Conservation (phyloP, 2,888 invertebrate species). For the Aphodius granarius region DNA sequence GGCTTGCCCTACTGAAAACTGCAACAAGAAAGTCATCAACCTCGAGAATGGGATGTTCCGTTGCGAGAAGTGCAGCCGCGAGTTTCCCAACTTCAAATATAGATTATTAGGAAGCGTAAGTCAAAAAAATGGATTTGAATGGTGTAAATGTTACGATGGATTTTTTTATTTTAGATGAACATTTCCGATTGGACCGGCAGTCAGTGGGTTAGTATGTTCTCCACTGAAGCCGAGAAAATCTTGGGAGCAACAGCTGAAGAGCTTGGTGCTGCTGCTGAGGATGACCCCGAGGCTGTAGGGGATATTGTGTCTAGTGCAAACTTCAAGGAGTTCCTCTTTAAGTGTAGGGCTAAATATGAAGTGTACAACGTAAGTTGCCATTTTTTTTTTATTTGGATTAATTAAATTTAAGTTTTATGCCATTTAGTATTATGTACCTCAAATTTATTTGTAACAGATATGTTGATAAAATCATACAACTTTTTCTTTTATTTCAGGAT, state of each 20-base stretch:
- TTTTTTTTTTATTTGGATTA: neutral
- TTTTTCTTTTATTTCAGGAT: slow-evolving; percentile 62
- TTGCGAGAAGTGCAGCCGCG: slow-evolving; percentile 93
- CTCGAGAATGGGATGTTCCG: slow-evolving; percentile 84
- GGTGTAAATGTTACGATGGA: slow-evolving; percentile 6
- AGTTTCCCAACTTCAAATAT: slow-evolving; percentile 84
- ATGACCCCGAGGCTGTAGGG: slow-evolving; percentile 67
- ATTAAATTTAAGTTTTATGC: too few species aligned
- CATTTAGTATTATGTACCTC: too few species aligned
- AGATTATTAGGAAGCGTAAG: slow-evolving; percentile 79
- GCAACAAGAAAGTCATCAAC: slow-evolving; percentile 95
- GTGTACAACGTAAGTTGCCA: slow-evolving; percentile 76
- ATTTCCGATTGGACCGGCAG: slow-evolving; percentile 86
- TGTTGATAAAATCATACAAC: slow-evolving; percentile 50
- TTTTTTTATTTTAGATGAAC: slow-evolving; percentile 64
- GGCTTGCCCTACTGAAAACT: slow-evolving; percentile 85
- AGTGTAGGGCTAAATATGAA: slow-evolving; percentile 87
- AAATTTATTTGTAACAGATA: slow-evolving; percentile 1
- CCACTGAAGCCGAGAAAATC: slow-evolving; percentile 77
- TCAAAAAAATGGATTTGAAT: slow-evolving; percentile 34
- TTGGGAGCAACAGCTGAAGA: slow-evolving; percentile 72
- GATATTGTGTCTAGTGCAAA: slow-evolving; percentile 72
- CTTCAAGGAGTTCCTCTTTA: slow-evolving; percentile 81
- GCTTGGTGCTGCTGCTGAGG: slow-evolving; percentile 74
- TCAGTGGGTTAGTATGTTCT: slow-evolving; percentile 91